phyloP scores from a whole-genome alignment of 2,797 vertebrate species.

The Borostomias antarcticus region DNA sequence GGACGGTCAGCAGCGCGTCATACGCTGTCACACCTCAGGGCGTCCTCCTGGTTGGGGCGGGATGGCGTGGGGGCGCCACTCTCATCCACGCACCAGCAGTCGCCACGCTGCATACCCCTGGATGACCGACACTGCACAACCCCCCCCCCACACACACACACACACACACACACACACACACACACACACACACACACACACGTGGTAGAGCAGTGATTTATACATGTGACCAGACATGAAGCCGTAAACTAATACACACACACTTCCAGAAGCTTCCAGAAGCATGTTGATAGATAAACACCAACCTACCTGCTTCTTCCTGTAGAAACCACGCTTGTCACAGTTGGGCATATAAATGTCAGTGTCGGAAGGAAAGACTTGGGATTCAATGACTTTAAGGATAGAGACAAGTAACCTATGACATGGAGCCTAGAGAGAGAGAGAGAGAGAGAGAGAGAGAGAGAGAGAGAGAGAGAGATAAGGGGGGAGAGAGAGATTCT shows the following conservation, averaged over 20 bases:
- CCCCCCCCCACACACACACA: too few relatives aligned
- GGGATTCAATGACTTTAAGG: conserved; percentile 75
- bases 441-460: conserved; percentile 16
- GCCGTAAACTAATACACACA: neutral
- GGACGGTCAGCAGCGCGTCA: conserved; percentile 12
- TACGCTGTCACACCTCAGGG: conserved; percentile 60
- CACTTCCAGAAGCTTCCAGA: too few relatives aligned
- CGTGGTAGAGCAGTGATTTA: too few relatives aligned
- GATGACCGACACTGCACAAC: conserved; percentile 83
- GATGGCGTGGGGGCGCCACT: conserved; percentile 70
- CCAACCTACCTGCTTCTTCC: conserved; percentile 82
- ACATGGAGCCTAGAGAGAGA: conserved; percentile 78
- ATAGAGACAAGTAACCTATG: conserved; percentile 77
- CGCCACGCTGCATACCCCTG: conserved; percentile 80
- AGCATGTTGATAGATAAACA: neutral
- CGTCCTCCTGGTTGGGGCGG: conserved; percentile 54
- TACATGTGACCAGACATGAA: too few relatives aligned
- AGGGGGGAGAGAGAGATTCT: conserved; percentile 18
- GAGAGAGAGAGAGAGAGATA: neutral
- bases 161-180: neutral
- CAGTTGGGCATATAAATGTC: conserved; percentile 91
- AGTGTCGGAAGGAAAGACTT: conserved; percentile 70
- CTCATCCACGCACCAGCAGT: conserved; percentile 87
- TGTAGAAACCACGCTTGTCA: conserved; percentile 84
- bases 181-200: conserved; percentile 1